Evolutionary conservation across 2,888 invertebrate species (phyloP), one percentile per base, ranked within the genome.

Genomic region (Halocaridina rubra): DNA sequence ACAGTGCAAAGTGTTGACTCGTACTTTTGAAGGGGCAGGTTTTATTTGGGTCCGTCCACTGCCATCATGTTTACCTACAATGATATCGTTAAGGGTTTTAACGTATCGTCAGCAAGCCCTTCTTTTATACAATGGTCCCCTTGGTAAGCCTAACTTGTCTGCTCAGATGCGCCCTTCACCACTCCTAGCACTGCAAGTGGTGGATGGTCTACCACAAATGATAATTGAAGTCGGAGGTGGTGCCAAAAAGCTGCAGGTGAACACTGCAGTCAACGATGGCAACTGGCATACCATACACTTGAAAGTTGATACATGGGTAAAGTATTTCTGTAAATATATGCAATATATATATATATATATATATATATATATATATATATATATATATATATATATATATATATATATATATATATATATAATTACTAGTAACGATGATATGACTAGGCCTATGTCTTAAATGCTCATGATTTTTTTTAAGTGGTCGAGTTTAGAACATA

Each of bases 1-100:
- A 7, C 64, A 46, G 2, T 87, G 87, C 57, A 87, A 85, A 57
- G 59, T 85, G 16, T 22, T 81, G 32, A 39, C 76, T 16, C 75
- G 87, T 24, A 72, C 87, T 16, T 87, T 87, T 57, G 2, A 4
- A n/a, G 81, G 85, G 3, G 39, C 59, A 5, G 81, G 85, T 16
- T 87, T 85, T 85, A 75, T 81, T 16, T 87, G 87, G 87, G 33
- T 85, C 2, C 33, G 13, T 1, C 82, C 87, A 10, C 61, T 85
- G 2, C 87, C 87, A 0, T 75, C 74, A 16, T 87, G 87, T 71
- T 46, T 69, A 1, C 87, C 87, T 16, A 61, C 78, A 13, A 59
- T 69, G 39, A n/a, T 87, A 24, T 81, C 87, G 16, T 33, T 87
- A 46, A 61, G 32, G 27, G 19, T 86, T 67, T 74, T 86, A 27